These are phyloP conservation scores for Chymomyza costata DNA, from an alignment of 1,140 invertebrate genomes.

Conservation along the genomic window DNA sequence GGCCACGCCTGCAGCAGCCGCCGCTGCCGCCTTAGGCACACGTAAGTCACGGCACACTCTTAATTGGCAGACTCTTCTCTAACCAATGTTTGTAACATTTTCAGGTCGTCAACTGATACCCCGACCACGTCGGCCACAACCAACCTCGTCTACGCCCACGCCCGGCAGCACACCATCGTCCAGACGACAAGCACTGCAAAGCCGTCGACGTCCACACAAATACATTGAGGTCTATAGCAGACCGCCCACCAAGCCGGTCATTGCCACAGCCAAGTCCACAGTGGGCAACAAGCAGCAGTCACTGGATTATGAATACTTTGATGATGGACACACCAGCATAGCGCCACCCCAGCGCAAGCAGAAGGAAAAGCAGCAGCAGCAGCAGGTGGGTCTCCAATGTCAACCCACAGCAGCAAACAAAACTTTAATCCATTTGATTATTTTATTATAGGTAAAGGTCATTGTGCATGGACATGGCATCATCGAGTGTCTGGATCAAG, in stretches of 20 bases:
- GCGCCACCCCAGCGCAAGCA: slow-evolving; percentile 5
- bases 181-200: slow-evolving; percentile 40
- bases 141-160: slow-evolving; percentile 23
- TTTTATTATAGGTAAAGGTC: slow-evolving; percentile 52
- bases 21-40: slow-evolving; percentile 13
- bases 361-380: slow-evolving; percentile 2
- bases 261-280: slow-evolving; percentile 26
- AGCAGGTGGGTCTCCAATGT: slow-evolving; percentile 67
- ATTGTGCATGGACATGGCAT: slow-evolving; percentile 77
- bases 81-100: too few relatives aligned
- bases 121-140: slow-evolving; percentile 49
- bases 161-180: slow-evolving; percentile 16
- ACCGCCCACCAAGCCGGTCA: slow-evolving; percentile 34
- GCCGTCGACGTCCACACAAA: slow-evolving; percentile 56
- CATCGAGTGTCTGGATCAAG: slow-evolving; percentile 89
- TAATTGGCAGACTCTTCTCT: too few relatives aligned
- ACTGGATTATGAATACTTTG: slow-evolving; percentile 18
- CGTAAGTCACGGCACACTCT: slow-evolving; percentile 33
- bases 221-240: slow-evolving; percentile 59
- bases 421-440: neutral
- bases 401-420: slow-evolving; percentile 19
- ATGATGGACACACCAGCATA: slow-evolving; percentile 1
- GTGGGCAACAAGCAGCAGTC: slow-evolving; percentile 2
- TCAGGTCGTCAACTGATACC: slow-evolving; percentile 50
- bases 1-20: slow-evolving; percentile 8